A percentile compares a stretch with the other conserved stretches of the same genome.
Conservation (phyloP, 2,113 vertebrate genomes). For the Dicerorhinus sumatrensis region DNA sequence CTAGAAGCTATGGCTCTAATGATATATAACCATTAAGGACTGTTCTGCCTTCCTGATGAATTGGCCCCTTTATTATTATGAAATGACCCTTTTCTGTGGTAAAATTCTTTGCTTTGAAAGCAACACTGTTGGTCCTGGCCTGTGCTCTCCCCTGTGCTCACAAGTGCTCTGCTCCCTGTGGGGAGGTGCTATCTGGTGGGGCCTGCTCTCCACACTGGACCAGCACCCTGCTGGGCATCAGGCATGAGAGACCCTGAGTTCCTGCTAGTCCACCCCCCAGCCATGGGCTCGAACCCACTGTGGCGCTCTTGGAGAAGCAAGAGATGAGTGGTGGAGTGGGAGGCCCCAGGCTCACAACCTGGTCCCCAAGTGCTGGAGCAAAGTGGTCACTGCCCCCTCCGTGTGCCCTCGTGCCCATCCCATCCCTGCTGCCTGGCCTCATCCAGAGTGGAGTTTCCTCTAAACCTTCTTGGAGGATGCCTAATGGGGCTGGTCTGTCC, state of each 20-base stretch:
- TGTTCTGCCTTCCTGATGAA: too few species aligned
- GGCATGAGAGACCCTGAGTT: not conserved
- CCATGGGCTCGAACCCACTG: too few species aligned
- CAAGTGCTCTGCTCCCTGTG: not conserved
- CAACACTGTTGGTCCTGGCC: not conserved
- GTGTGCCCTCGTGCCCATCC: not conserved
- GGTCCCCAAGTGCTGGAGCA: not conserved
- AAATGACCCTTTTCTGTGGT: too few species aligned
- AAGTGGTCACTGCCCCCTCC: not conserved
- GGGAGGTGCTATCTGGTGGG: not conserved
- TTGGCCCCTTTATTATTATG: too few species aligned
- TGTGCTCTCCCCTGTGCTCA: too few species aligned
- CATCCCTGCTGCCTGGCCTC: not conserved
- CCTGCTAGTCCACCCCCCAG: too few species aligned
- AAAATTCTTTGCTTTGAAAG: not conserved
- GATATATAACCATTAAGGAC: too few species aligned
- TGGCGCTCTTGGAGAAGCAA: not conserved
- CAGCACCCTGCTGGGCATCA: too few species aligned
- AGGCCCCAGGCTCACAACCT: not conserved
- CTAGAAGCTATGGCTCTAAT: too few species aligned
- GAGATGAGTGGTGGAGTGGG: not conserved
- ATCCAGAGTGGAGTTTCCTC: not conserved
- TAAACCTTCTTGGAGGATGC: not conserved
- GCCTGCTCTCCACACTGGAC: not conserved
- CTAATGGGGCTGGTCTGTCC: not conserved